A percentile compares a stretch with the other conserved stretches of the same genome.
phyloP scores from a whole-genome alignment of 2,797 vertebrate genomes.

The Dipus sagitta region DNA sequence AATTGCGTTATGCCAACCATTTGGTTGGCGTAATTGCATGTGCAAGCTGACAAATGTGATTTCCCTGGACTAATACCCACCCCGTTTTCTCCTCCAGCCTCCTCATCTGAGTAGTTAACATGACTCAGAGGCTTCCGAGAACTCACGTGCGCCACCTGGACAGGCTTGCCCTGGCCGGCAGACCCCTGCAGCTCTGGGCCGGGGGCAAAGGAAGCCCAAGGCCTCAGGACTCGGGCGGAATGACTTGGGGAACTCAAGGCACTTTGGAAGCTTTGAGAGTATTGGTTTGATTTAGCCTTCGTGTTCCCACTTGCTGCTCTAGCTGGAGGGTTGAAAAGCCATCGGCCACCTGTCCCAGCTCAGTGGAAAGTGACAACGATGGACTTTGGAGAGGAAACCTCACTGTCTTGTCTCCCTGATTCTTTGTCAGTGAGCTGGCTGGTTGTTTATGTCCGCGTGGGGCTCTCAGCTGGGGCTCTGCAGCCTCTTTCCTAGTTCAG shows the following conservation, averaged over 20 bases:
- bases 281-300: background rate
- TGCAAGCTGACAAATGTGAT: constrained; percentile 88
- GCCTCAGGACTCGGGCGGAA: background rate
- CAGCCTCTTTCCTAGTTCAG: background rate
- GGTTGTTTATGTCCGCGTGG: background rate
- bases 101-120: constrained; percentile 88
- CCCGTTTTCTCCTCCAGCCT: constrained; percentile 85
- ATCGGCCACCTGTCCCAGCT: constrained; percentile 21
- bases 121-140: constrained; percentile 86
- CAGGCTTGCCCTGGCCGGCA: constrained; percentile 14
- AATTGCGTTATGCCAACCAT: constrained; percentile 86
- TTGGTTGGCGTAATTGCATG: constrained; percentile 88
- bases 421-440: constrained; percentile 4
- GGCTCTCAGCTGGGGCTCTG: background rate
- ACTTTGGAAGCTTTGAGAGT: background rate
- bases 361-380: background rate
- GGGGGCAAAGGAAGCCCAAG: background rate
- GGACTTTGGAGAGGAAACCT: constrained; percentile 70
- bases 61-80: constrained; percentile 86
- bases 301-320: background rate
- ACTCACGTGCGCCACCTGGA: constrained; percentile 65
- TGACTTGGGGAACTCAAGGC: background rate
- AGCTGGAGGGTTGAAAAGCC: constrained; percentile 31
- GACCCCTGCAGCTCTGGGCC: background rate
- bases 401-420: constrained; percentile 48